Percentiles rank a stretch among this genome's conserved stretches.
Evolutionary conservation across 92 coral and sea anemone species (phyloP).

Genomic region (Epizoanthus scotinus): DNA sequence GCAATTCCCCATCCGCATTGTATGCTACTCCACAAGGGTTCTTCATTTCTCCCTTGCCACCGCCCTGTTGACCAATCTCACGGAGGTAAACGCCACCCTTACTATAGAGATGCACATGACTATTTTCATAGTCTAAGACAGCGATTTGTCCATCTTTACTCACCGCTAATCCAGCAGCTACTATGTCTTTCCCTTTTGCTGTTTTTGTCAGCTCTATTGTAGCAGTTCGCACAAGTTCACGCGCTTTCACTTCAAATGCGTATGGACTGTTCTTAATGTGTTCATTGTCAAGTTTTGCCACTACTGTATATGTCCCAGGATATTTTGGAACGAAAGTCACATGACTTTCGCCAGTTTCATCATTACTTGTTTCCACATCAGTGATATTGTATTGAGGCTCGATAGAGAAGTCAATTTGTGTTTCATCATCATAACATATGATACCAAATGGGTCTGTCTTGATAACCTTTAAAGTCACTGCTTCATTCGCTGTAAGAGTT

Average conservation of each 20-base stretch:
- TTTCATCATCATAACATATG: background rate
- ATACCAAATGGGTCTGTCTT: background rate
- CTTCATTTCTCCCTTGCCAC: background rate
- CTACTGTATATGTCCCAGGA: background rate
- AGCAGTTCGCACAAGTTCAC: background rate
- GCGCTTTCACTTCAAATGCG: background rate
- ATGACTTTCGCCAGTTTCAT: background rate
- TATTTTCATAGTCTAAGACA: background rate
- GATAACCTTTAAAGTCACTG: background rate
- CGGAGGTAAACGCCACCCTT: background rate
- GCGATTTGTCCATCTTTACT: slow-evolving; percentile 52
- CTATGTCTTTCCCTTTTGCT: slow-evolving; percentile 66
- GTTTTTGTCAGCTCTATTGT: slow-evolving; percentile 51
- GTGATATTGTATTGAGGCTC: background rate
- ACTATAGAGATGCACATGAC: background rate
- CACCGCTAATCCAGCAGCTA: slow-evolving; percentile 58
- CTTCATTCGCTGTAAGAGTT: too few relatives aligned
- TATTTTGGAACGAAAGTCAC: background rate
- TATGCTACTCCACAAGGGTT: background rate
- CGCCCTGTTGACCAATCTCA: background rate
- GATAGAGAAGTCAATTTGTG: background rate
- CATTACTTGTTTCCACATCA: background rate
- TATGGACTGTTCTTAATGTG: background rate
- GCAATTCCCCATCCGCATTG: background rate
- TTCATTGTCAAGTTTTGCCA: background rate